phyloP scores from a whole-genome alignment of 2,797 vertebrate species.

The Ibycter americanus region DNA sequence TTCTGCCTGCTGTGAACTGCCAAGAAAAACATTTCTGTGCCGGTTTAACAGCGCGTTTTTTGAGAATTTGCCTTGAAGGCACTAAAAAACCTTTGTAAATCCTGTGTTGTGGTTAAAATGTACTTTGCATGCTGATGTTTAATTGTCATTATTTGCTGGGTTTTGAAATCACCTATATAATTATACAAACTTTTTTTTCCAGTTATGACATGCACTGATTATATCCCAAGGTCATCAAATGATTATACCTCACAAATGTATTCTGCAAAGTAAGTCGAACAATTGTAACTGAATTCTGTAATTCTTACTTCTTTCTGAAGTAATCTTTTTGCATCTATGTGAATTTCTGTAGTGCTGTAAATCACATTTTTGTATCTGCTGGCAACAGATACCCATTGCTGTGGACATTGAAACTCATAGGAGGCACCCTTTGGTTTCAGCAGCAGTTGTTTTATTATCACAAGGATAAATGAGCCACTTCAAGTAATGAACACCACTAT shows the following conservation, averaged over 20 bases:
- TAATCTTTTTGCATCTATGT: not conserved
- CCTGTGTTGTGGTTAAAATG: not conserved
- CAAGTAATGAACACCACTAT: not conserved
- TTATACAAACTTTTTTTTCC: conserved; percentile 50
- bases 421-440: not conserved
- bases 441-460: not conserved
- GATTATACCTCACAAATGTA: conserved; percentile 95
- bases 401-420: not conserved
- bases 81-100: not conserved
- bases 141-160: conserved; percentile 22
- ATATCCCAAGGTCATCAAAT: conserved; percentile 83
- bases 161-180: conserved; percentile 28
- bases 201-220: conserved; percentile 86
- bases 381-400: not conserved
- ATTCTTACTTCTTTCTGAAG: conserved; percentile 16
- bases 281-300: conserved; percentile 19
- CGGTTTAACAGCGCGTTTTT: not conserved
- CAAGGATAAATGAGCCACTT: not conserved
- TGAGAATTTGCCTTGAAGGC: not conserved
- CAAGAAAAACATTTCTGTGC: not conserved
- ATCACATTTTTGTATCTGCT: not conserved
- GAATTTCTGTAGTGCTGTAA: not conserved
- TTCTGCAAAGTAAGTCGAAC: conserved; percentile 90
- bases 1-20: not conserved
- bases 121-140: not conserved